These are phyloP conservation scores for Sinocyclocheilus grahami DNA, from an alignment of 2,113 vertebrate species.

Conservation along the genomic window DNA sequence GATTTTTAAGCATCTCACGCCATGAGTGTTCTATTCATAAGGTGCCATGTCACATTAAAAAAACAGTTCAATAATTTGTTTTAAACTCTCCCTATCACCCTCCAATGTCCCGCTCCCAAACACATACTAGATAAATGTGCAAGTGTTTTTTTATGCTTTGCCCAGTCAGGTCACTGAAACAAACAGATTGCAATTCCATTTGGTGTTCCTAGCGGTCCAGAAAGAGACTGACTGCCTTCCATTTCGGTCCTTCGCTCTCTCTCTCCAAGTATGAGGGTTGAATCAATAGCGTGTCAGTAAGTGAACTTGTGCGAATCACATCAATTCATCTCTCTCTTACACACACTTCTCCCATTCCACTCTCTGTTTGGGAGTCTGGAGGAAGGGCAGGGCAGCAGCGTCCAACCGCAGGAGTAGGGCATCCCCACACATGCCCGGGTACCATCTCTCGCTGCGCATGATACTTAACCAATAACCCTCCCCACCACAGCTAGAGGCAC, in stretches of 20 bases:
- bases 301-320: conserved; percentile 36
- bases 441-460: neutral
- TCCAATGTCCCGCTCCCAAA: neutral
- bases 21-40: neutral
- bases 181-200: conserved; percentile 5
- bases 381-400: conserved; percentile 6
- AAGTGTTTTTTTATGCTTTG: neutral
- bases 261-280: conserved; percentile 14
- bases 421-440: conserved; percentile 15
- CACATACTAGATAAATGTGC: neutral
- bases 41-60: neutral
- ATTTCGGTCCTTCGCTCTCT: neutral
- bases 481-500: conserved; percentile 27
- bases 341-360: neutral
- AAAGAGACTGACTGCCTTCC: neutral
- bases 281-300: conserved; percentile 39
- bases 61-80: neutral
- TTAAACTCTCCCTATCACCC: neutral
- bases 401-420: conserved; percentile 30
- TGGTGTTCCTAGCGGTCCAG: neutral
- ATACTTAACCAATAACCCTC: conserved; percentile 10
- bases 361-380: neutral
- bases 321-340: conserved; percentile 40
- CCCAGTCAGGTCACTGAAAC: neutral
- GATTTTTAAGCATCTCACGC: neutral